Evolutionary conservation across 2,797 vertebrate species (phyloP), one percentile per base, ranked within the genome.

Genomic region (Arnoldichthys spilopterus): DNA sequence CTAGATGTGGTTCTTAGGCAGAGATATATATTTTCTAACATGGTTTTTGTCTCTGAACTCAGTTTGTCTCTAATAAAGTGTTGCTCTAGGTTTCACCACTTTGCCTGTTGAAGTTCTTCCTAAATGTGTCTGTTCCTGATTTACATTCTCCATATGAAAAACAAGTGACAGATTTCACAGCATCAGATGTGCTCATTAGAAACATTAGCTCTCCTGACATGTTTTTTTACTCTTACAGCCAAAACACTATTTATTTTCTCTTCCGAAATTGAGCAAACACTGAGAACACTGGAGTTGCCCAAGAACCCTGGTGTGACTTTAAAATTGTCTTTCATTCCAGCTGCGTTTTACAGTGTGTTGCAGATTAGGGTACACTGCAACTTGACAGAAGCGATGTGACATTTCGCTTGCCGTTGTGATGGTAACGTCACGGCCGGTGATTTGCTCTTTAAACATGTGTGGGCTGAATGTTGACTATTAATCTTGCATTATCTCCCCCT

Each of bases 371-470:
- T 73, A 69, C 61, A 62, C 8, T n/a, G 47, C 70, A 40, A 66
- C 61, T 78, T 20, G n/a, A 51, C 58, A 68, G 72, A 81, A 40
- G 63, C 59, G 61, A 69, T 64, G 68, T 76, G 76, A 70, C 69
- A 79, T 77, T 77, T 77, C 20, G 20, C 37, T 63, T 30, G 30
- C 45, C 24, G 53, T 82, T 72, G 71, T 76, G 72, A 78, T 82
- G 75, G 78, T 51, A 78, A 76, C 66, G 24, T 63, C 66, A 67
- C 15, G 40, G 62, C 54, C 47, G 26, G 49, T 1, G 68, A 58
- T 77, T 68, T 67, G 70, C 59, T 54, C 34, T 54, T 64, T 47
- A 45, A 76, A 56, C 18, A 61, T 20, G 56, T 28, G 16, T 40
- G n/a, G 54, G 59, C 6, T 32, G n/a, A 40, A 45, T 62, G 58